phyloP scores from a whole-genome alignment of 2,113 vertebrate species.

The Agelaius phoeniceus region DNA sequence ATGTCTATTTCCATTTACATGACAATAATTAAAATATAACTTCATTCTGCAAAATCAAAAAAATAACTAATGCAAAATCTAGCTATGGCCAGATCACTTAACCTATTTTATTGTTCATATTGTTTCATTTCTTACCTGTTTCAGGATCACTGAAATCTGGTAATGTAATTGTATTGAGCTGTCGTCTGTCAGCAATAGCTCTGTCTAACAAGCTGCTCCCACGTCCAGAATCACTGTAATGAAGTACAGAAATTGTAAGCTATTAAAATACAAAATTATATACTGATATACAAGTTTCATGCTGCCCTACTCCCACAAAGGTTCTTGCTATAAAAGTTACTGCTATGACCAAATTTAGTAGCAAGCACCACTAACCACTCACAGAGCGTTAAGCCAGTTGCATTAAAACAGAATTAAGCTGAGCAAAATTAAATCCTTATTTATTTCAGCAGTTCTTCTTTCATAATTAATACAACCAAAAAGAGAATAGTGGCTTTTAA shows the following conservation, averaged over 20 bases:
- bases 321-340: conserved; percentile 39
- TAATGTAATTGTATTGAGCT: conserved; percentile 93
- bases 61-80: background rate
- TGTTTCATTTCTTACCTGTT: conserved; percentile 82
- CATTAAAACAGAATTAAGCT: background rate
- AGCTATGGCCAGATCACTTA: background rate
- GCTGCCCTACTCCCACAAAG: conserved; percentile 41
- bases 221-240: conserved; percentile 92
- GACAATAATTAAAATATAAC: background rate
- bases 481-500: background rate
- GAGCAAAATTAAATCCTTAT: background rate
- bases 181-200: conserved; percentile 92
- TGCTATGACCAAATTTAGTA: conserved; percentile 41
- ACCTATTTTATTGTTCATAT: background rate
- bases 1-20: background rate
- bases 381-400: background rate
- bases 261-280: background rate
- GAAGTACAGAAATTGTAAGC: conserved; percentile 55
- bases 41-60: background rate
- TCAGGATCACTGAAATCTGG: conserved; percentile 98
- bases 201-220: conserved; percentile 97
- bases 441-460: background rate
- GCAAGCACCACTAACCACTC: conserved; percentile 6
- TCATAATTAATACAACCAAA: background rate
- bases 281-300: background rate